Evolutionary conservation across 1,140 invertebrate genomes (phyloP), one percentile per base, ranked within the genome.

Genomic region (Musca vetustissima): DNA sequence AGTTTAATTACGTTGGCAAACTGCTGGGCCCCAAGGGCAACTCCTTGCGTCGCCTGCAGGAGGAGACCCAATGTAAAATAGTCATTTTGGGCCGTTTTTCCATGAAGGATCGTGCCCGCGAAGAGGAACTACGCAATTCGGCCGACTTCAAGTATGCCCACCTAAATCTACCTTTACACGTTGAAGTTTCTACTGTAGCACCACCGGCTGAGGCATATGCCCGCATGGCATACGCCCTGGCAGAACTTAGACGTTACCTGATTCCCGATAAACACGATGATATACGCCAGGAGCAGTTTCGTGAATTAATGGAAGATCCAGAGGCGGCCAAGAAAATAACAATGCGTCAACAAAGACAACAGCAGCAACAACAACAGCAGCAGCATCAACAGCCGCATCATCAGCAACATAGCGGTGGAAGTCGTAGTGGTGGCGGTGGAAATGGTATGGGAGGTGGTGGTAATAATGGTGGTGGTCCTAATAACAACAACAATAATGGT

Each of bases 61-160:
- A 97, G 81, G 93, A 96, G 79, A 97, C 95, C n/a, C 93, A 96
- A 88, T 96, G 94, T 74, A 97, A 96, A 84, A 97, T 98, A 90
- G 93, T 95, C 19, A 93, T 98, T 65, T 86, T 98, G 8, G 96
- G 97, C 13, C 88, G 92, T 78, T 96, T 96, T 64, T 97, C 95
- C 14, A 97, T 98, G 92, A 92, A 94, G 80, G 95, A 98, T 83
- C 93, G 94, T 83, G 87, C 89, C 68, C 94, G 95, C 86, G 87
- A 98, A 84, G 94, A 98, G 78, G 93, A 97, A 83, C 85, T 94
- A 22, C 85, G 95, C 47, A 90, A 90, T 75, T 92, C 93, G 3
- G 84, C 92, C 64, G 96, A 98, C 81, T 92, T 93, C 0, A 97
- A 98, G 83, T 98, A 95, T 83, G 88, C 93, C 43, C 97, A 98